phyloP scores from a whole-genome alignment of 2,113 vertebrate species.

The Tachysurus fulvidraco region DNA sequence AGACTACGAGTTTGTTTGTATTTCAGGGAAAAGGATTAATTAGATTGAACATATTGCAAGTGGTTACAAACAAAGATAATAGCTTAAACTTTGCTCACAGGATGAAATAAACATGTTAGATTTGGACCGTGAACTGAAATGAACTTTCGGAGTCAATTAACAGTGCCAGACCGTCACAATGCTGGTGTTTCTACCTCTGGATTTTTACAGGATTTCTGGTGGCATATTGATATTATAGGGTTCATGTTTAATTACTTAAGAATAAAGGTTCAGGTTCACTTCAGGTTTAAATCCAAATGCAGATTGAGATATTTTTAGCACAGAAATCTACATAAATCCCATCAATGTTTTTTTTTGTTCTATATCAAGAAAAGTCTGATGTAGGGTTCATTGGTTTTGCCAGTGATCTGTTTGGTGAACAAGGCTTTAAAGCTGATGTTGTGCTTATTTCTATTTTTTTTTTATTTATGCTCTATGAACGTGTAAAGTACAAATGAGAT shows the following conservation, averaged over 20 bases:
- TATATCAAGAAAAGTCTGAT: too few species aligned
- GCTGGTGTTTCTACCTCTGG: background rate
- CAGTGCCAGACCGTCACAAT: background rate
- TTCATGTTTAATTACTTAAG: too few species aligned
- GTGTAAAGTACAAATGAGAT: background rate
- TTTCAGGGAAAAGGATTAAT: background rate
- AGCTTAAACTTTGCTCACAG: too few species aligned
- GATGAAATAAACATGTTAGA: too few species aligned
- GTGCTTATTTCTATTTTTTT: background rate
- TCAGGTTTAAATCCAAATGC: background rate
- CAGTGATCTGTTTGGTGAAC: background rate
- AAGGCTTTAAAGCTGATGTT: background rate
- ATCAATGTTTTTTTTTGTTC: too few species aligned
- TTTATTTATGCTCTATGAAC: background rate
- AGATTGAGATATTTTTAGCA: background rate
- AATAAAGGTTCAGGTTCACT: background rate
- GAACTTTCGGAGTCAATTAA: background rate
- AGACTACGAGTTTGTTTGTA: background rate
- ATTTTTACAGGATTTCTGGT: background rate
- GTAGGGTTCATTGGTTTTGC: too few species aligned
- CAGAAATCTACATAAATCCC: too few species aligned
- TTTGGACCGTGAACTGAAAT: background rate
- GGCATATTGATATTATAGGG: too few species aligned
- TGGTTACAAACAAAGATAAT: too few species aligned
- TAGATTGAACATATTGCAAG: background rate